These are phyloP conservation scores for Pardosa pseudoannulata DNA, from an alignment of 2,888 invertebrate genomes.

Conservation along the genomic window DNA sequence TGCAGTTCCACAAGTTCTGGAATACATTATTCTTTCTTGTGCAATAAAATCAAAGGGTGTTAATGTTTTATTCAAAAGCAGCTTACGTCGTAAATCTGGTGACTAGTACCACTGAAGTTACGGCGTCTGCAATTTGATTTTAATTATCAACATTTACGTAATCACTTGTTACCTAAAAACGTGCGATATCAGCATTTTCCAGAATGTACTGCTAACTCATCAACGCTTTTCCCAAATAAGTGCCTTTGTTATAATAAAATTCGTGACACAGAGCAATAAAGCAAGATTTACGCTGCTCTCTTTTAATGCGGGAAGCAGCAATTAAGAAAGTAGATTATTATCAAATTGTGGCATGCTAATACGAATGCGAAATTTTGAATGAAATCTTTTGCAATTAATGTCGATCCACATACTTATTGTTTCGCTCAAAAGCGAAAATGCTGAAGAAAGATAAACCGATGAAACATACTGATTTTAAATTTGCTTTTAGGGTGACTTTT, in stretches of 20 bases:
- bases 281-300: neutral
- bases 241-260: slow-evolving; percentile 1
- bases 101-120: too few relatives aligned
- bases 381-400: too few relatives aligned
- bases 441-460: too few relatives aligned
- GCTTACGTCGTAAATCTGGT: too few relatives aligned
- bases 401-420: too few relatives aligned
- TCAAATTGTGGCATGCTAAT: neutral
- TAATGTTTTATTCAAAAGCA: too few relatives aligned
- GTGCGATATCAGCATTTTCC: neutral
- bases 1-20: too few relatives aligned
- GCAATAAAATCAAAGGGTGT: too few relatives aligned
- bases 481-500: too few relatives aligned
- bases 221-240: neutral
- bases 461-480: too few relatives aligned
- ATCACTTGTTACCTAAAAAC: neutral
- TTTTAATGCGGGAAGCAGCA: neutral
- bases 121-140: neutral
- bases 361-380: neutral
- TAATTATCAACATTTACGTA: neutral
- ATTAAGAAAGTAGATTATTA: slow-evolving; percentile 1
- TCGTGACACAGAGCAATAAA: neutral
- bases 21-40: too few relatives aligned
- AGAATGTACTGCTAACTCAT: neutral
- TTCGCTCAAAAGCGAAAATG: too few relatives aligned